Base-by-base conservation (phyloP, 2,797 vertebrate genomes). In the Etheostoma perlongum region DNA sequence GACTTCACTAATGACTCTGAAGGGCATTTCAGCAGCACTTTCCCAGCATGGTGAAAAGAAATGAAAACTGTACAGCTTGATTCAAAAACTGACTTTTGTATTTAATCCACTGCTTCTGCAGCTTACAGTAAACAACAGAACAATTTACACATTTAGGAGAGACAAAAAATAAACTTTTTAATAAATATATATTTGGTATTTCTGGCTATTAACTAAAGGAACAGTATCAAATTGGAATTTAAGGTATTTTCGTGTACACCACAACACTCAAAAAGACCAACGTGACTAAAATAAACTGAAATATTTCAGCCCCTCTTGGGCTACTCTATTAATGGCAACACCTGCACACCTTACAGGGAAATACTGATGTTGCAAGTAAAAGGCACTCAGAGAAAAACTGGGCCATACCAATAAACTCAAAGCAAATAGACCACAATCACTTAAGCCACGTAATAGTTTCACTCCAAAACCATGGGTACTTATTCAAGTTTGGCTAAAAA, bases 371-470 rank as follows among this genome's bases (percentile, higher is more conserved):
- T 67, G 53, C 76, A 65, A 73, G 80, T 76, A 58, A 91, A 93
- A 93, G 91, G 92, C 92, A 92, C 92, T 93, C 81, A 81, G 80
- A 87, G 80, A 91, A 78, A 86, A 83, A 77, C 84, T 66, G 55
- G 67, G 79, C 83, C 78, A 88, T 71, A 66, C 78, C 70, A 61
- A 53, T 65, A 7, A 67, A 86, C 30, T 67, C 42, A 86, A 78
- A 88, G 73, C 67, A 64, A 74, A 78, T 5, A 65, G 54, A 83
- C 61, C 72, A 88, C 72, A 75, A 83, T 23, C 54, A 82, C 67
- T 65, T 68, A 74, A 74, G 69, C 72, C 62, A 87, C 30, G 16
- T 9, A 64, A 67, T 33, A 73, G 40, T 76, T 85, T 83, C 57
- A 84, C 70, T 84, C 60, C 63, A 87, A 91, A 87, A 84, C 0